These are phyloP conservation scores for Morpho helenor DNA, from an alignment of 2,888 invertebrate genomes.

Conservation along the genomic window DNA sequence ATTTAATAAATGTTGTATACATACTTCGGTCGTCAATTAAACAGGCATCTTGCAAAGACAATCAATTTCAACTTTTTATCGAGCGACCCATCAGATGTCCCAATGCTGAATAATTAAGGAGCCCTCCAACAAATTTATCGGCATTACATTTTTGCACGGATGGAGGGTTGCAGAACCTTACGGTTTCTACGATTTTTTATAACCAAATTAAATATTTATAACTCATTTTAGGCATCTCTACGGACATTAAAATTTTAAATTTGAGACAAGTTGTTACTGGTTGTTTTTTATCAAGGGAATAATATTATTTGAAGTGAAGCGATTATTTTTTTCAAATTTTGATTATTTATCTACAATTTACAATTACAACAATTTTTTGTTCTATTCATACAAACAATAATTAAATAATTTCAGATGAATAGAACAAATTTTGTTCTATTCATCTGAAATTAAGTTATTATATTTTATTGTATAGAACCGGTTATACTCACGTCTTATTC, in stretches of 20 bases:
- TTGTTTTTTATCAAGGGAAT: slow-evolving; percentile 4
- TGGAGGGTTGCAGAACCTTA: slow-evolving; percentile 1
- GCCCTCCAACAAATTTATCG: slow-evolving; percentile 10
- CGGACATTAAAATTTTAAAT: slow-evolving; percentile 1
- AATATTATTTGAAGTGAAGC: no score
- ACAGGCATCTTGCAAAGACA: slow-evolving; percentile 34
- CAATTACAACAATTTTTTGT: no score
- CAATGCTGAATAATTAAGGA: slow-evolving; percentile 32
- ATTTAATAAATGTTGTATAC: no score
- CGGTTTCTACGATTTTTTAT: slow-evolving; percentile 6
- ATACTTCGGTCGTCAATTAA: slow-evolving; percentile 15
- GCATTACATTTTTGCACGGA: slow-evolving; percentile 13
- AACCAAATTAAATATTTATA: slow-evolving; percentile 4
- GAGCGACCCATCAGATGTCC: slow-evolving; percentile 32
- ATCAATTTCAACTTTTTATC: slow-evolving; percentile 35
- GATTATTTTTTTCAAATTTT: no score
- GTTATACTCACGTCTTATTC: no score
- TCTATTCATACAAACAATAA: no score
- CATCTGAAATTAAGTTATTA: no score
- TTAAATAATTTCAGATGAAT: no score
- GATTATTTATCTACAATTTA: no score
- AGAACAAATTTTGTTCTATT: no score
- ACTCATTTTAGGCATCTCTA: neutral
- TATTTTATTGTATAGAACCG: no score
- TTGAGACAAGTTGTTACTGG: no score